Conservation (phyloP, 2,113 vertebrate genomes). For the Aptenodytes forsteri region DNA sequence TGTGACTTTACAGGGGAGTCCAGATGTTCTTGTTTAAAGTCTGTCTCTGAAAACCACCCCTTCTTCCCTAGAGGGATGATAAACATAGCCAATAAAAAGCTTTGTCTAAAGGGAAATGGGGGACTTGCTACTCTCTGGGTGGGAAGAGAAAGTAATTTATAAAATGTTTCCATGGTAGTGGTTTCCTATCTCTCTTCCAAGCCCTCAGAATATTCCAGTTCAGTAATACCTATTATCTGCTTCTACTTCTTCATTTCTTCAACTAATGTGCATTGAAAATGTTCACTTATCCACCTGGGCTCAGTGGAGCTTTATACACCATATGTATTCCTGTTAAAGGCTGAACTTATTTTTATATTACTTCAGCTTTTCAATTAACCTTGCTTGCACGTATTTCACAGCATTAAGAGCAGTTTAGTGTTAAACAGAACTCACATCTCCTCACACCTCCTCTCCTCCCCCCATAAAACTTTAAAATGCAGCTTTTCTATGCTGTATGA, state of each 20-base stretch:
- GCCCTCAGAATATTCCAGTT: neutral
- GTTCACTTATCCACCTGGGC: neutral
- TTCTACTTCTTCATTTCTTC: neutral
- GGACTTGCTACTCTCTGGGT: neutral
- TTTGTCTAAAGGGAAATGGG: neutral
- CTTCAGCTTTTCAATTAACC: slow-evolving; percentile 55
- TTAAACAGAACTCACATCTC: slow-evolving; percentile 35
- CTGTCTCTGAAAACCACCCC: neutral
- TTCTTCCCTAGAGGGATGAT: neutral
- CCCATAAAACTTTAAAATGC: slow-evolving; percentile 17
- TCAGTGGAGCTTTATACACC: neutral
- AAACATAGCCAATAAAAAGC: neutral
- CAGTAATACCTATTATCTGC: neutral
- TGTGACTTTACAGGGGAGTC: neutral
- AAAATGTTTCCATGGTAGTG: neutral
- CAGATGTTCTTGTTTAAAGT: neutral
- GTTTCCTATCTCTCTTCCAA: neutral
- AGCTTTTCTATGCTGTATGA: neutral
- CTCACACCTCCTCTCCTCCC: neutral
- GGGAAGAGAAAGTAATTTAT: neutral
- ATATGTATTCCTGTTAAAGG: neutral
- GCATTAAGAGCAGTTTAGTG: slow-evolving; percentile 40
- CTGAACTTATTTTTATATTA: slow-evolving; percentile 55
- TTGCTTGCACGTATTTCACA: slow-evolving; percentile 36
- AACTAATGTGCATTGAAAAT: slow-evolving; percentile 13